Base-by-base conservation (phyloP, 2,113 vertebrate species). In the Aphelocoma coerulescens region DNA sequence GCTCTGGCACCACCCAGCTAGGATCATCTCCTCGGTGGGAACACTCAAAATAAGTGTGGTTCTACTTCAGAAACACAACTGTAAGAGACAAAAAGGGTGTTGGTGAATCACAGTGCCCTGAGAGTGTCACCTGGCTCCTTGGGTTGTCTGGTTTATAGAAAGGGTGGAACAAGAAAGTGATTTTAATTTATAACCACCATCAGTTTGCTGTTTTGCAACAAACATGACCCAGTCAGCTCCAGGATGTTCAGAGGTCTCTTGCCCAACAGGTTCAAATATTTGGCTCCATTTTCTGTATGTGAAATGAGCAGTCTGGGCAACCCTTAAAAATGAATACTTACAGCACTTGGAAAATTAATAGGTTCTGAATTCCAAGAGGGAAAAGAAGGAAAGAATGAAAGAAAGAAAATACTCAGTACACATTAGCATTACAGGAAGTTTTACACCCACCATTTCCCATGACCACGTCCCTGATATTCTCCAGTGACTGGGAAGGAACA, bases 11-110 rank as follows among this genome's bases (percentile, higher is more conserved):
- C 39, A 63, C 24, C 5, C 5, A 55, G 11, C 7, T 33, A 23
- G n/a, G 13, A 49, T 74, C 8, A 19, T 33, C 54, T 61, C 32
- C 9, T 12, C 0, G 0, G 20, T 30, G 9, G 59, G n/a, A 61
- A 57, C 15, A 30, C 46, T 35, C 35, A 52, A 41, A 66, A 58
- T 33, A 72, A 13, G 24, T 41, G 58, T 16, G 11, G 22, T 35
- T 89, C 52, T 63, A 13, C 52, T 43, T 52, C 26, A 75, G 46
- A 85, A 68, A 27, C 30, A 17, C 7, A 27, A 41, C 3, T 4
- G 2, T 18, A 8, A 41, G 43, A 51, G 27, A 59, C 2, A 21
- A 46, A 87, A 89, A 51, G 21, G 9, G 37, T 30, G 37, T 35
- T 89, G 16, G 46, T 65, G 24, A 52, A 41, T 18, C 20, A 2